Conservation (phyloP, 2,113 vertebrate species). For the Podilymbus podiceps region DNA sequence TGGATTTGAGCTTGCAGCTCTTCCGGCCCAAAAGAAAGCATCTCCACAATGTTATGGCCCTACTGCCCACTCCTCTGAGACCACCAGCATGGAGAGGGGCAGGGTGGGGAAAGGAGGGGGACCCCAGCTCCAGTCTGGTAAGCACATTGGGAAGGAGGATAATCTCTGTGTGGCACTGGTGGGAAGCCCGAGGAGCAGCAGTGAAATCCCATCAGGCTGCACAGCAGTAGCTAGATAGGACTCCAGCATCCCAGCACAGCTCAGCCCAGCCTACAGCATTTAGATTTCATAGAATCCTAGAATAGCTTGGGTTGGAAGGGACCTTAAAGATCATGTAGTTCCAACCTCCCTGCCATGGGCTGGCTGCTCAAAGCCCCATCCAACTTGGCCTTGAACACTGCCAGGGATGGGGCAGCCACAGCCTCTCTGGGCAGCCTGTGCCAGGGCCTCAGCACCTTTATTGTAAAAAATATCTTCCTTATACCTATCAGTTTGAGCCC, state of each 20-base stretch:
- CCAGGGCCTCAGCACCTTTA: no score
- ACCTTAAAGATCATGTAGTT: no score
- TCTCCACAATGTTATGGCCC: neutral
- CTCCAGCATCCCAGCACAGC: neutral
- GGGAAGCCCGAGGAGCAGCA: neutral
- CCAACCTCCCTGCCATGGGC: no score
- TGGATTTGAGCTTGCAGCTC: neutral
- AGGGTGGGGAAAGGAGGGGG: rapidly evolving
- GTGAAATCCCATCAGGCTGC: neutral
- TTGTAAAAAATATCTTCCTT: no score
- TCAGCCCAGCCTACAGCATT: neutral
- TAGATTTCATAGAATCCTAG: neutral
- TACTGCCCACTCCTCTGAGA: neutral
- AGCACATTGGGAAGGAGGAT: neutral
- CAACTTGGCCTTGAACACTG: no score
- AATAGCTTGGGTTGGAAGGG: no score
- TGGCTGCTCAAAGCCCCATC: no score
- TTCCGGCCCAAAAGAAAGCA: neutral
- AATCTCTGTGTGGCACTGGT: neutral
- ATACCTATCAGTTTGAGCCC: no score
- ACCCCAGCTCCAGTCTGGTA: neutral
- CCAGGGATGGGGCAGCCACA: no score
- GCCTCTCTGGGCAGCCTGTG: no score
- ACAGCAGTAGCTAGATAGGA: neutral
- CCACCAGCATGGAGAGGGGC: neutral